Percentiles rank a stretch among this genome's conserved stretches.
Conservation (phyloP, 2,797 vertebrate genomes). For the Phalloptychus januarius region DNA sequence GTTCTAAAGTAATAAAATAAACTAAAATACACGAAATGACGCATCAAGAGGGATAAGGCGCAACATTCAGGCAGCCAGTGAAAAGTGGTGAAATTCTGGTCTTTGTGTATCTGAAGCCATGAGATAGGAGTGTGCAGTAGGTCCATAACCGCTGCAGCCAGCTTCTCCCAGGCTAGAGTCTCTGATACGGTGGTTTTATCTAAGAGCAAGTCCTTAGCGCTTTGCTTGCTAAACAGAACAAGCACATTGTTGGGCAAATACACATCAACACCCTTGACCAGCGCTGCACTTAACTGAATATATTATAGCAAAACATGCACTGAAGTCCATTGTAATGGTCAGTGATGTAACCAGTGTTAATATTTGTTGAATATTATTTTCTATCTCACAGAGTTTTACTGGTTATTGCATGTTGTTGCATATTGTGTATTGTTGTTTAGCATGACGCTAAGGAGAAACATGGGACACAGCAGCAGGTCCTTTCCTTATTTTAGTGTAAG, state of each 20-base stretch:
- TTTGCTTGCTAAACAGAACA: constrained; percentile 21
- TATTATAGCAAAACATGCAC: constrained; percentile 8
- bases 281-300: constrained; percentile 5
- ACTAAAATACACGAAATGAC: too few species aligned
- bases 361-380: neutral
- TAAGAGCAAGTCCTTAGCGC: too few species aligned
- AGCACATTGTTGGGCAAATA: constrained; percentile 9
- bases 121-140: too few species aligned
- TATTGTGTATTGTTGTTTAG: too few species aligned
- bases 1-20: too few species aligned
- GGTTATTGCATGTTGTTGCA: constrained; percentile 37
- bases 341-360: constrained; percentile 2
- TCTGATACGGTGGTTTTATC: too few species aligned
- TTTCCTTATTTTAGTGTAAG: constrained; percentile 20
- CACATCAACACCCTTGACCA: constrained; percentile 3
- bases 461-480: neutral
- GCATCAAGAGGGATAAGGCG: too few species aligned
- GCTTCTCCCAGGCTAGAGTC: too few species aligned
- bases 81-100: too few species aligned
- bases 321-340: neutral
- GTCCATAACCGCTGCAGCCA: too few species aligned
- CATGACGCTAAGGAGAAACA: neutral
- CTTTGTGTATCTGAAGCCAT: too few species aligned
- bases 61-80: too few species aligned
- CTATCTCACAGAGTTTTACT: constrained; percentile 24